phyloP scores from a whole-genome alignment of 2,888 invertebrate species.

The Nineta flava region DNA sequence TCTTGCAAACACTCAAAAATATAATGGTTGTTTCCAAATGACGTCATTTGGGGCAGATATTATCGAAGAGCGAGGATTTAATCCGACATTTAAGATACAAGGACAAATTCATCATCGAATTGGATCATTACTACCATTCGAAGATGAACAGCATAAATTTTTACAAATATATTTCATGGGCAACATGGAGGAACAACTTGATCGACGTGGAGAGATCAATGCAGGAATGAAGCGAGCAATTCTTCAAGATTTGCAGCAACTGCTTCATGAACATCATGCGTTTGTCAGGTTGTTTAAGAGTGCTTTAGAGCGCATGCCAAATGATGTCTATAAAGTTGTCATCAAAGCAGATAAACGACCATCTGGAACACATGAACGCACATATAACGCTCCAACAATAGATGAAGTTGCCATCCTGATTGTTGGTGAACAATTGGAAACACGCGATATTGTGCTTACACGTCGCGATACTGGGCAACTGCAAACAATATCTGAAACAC shows the following conservation, averaged over 20 bases:
- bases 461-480: slow-evolving; percentile 12
- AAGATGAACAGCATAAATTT: slow-evolving; percentile 12
- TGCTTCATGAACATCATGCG: too few relatives aligned
- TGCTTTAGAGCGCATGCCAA: slow-evolving; percentile 15
- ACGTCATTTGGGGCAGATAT: slow-evolving; percentile 14
- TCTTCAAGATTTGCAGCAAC: slow-evolving; percentile 15
- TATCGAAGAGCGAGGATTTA: slow-evolving; percentile 7
- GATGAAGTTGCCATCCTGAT: slow-evolving; percentile 23
- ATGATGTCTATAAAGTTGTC: slow-evolving; percentile 17
- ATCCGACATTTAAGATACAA: slow-evolving; percentile 9
- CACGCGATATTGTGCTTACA: slow-evolving; percentile 20
- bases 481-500: slow-evolving; percentile 13
- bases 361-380: slow-evolving; percentile 17
- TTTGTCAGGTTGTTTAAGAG: slow-evolving; percentile 18
- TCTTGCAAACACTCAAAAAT: too few relatives aligned
- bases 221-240: slow-evolving; percentile 16
- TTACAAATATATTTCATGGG: too few relatives aligned
- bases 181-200: slow-evolving; percentile 12
- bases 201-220: slow-evolving; percentile 1
- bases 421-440: slow-evolving; percentile 20
- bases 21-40: too few relatives aligned
- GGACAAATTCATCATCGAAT: slow-evolving; percentile 12
- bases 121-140: slow-evolving; percentile 10
- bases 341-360: slow-evolving; percentile 21
- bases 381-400: slow-evolving; percentile 22